These are phyloP conservation scores for Centroberyx gerrardi DNA, from an alignment of 2,797 vertebrate species.

Conservation along the genomic window DNA sequence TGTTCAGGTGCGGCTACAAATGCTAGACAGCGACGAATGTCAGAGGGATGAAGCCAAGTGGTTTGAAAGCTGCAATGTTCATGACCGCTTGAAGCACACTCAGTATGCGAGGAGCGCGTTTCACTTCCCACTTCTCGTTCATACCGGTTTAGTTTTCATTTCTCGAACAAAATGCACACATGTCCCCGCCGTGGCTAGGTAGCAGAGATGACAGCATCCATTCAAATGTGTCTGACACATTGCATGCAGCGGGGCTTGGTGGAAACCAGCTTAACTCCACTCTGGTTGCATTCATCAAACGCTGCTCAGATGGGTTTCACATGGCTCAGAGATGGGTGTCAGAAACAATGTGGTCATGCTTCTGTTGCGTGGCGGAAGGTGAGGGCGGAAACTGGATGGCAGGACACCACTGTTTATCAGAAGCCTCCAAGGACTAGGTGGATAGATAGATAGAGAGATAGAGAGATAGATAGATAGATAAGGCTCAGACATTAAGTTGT, in stretches of 20 bases:
- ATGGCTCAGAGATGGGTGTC: constrained; percentile 14
- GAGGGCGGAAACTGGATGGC: constrained; percentile 31
- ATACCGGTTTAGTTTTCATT: constrained; percentile 5
- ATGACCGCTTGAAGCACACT: background rate
- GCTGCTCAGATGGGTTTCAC: constrained; percentile 32
- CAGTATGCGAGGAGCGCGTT: background rate
- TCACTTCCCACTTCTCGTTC: background rate
- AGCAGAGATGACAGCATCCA: constrained; percentile 11
- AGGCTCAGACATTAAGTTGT: background rate
- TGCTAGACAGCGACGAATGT: constrained; percentile 9
- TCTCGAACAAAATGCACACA: background rate
- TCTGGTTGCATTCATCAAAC: constrained; percentile 44
- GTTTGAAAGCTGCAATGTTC: constrained; percentile 15
- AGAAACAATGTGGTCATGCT: constrained; percentile 20
- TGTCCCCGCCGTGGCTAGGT: background rate
- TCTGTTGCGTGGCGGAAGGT: constrained; percentile 30
- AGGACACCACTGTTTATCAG: constrained; percentile 43
- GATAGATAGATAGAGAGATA: background rate
- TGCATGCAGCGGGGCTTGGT: background rate
- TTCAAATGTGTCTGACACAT: constrained; percentile 9
- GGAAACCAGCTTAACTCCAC: constrained; percentile 10
- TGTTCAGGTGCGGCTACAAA: constrained; percentile 19
- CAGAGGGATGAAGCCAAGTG: background rate
- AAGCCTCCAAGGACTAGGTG: constrained; percentile 8
- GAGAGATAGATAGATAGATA: constrained; percentile 52